These are phyloP conservation scores for Peucedramus taeniatus DNA, from an alignment of 2,113 vertebrate genomes.

Conservation along the genomic window DNA sequence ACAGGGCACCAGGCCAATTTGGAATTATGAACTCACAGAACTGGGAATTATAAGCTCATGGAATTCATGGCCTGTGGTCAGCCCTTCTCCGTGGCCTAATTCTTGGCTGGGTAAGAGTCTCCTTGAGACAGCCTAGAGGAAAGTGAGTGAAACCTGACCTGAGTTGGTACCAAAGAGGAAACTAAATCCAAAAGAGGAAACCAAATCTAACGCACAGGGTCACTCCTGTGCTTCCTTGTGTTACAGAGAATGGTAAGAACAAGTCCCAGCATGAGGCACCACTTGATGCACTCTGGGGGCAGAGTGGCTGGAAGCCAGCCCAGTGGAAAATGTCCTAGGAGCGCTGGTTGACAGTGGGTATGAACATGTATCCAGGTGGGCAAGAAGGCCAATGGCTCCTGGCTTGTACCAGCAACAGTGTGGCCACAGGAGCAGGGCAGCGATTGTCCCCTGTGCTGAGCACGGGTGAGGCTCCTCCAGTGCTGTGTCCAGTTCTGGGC, in stretches of 20 bases:
- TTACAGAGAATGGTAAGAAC: background rate
- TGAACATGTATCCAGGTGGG: background rate
- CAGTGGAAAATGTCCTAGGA: background rate
- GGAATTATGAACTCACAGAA: background rate
- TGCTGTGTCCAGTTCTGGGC: background rate
- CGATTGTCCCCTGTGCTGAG: background rate
- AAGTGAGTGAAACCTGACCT: background rate
- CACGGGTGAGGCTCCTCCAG: accelerated
- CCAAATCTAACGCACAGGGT: background rate
- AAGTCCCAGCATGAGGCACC: background rate
- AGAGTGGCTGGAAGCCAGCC: background rate
- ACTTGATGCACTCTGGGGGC: background rate
- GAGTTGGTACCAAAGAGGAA: background rate
- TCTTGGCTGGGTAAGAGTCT: background rate
- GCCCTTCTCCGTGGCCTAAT: background rate
- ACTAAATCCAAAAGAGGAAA: background rate
- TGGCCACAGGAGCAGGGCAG: background rate
- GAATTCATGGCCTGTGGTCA: background rate
- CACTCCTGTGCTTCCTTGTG: accelerated
- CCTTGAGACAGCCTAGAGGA: background rate
- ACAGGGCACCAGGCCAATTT: background rate
- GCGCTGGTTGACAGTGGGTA: too few species aligned
- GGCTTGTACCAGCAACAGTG: background rate
- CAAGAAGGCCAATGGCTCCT: background rate
- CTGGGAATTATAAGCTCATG: background rate